These are phyloP conservation scores for Drosophila formosana DNA, from an alignment of 2,888 invertebrate genomes.

Conservation along the genomic window DNA sequence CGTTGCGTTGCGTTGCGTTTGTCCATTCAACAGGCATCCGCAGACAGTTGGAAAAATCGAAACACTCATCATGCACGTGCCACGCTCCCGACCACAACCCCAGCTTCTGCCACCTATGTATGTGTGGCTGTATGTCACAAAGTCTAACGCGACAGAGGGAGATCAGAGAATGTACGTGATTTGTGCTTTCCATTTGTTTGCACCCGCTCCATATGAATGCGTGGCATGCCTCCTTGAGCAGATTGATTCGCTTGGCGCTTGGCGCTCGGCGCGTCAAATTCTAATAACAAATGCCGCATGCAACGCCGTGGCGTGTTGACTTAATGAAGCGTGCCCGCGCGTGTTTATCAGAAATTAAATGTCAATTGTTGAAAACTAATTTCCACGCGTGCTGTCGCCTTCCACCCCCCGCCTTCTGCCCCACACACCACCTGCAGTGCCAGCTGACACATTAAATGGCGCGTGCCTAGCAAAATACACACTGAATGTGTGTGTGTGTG, in stretches of 20 bases:
- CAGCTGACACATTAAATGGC: slow-evolving; percentile 60
- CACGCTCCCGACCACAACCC: neutral
- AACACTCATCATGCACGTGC: slow-evolving; percentile 56
- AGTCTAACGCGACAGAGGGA: slow-evolving; percentile 18
- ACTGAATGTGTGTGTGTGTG: slow-evolving; percentile 4
- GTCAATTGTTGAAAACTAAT: slow-evolving; percentile 80
- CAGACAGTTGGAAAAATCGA: slow-evolving; percentile 53
- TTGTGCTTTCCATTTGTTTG: slow-evolving; percentile 72
- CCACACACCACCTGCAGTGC: neutral
- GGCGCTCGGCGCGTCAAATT: slow-evolving; percentile 39
- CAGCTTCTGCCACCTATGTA: neutral
- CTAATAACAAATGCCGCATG: slow-evolving; percentile 76
- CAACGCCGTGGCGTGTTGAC: slow-evolving; percentile 77
- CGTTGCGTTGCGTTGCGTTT: slow-evolving; percentile 26
- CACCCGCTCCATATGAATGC: slow-evolving; percentile 37
- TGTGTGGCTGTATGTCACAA: slow-evolving; percentile 30
- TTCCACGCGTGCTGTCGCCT: slow-evolving; percentile 46
- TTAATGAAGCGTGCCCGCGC: slow-evolving; percentile 80
- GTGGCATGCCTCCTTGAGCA: slow-evolving; percentile 30
- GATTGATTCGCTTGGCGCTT: slow-evolving; percentile 40
- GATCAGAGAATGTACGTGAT: slow-evolving; percentile 63
- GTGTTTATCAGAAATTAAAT: slow-evolving; percentile 83
- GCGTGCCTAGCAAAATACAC: slow-evolving; percentile 61
- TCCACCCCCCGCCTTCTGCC: neutral
- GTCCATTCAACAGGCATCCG: slow-evolving; percentile 57